Conservation (phyloP, 2,113 vertebrate genomes). For the Syngnathus floridae region DNA sequence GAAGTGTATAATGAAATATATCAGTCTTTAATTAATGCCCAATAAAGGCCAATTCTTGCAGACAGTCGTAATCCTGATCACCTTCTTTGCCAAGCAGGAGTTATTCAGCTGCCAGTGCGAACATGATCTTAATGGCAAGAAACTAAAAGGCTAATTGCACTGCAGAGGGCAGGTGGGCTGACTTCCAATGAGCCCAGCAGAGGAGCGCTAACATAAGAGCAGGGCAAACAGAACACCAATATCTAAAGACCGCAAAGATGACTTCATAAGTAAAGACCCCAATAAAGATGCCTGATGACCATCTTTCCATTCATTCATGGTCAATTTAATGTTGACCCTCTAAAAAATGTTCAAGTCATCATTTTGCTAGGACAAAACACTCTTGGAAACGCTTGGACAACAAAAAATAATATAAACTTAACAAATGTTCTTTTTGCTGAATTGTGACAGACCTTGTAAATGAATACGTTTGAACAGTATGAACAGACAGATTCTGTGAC, state of each 20-base stretch:
- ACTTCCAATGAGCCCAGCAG: background rate
- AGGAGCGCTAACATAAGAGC: background rate
- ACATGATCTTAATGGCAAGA: slow-evolving; percentile 1
- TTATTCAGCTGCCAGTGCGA: slow-evolving; percentile 15
- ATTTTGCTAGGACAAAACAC: background rate
- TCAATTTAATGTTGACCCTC: too few relatives aligned
- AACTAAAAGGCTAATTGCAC: slow-evolving; percentile 4
- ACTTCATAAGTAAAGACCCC: background rate
- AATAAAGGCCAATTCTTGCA: background rate
- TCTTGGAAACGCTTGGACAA: too few relatives aligned
- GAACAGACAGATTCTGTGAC: slow-evolving; percentile 20
- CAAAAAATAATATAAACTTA: background rate
- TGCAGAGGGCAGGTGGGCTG: background rate
- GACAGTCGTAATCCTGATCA: slow-evolving; percentile 20
- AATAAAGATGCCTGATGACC: background rate
- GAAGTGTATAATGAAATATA: slow-evolving; percentile 2
- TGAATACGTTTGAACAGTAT: background rate
- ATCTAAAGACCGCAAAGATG: background rate
- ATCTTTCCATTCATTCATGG: background rate
- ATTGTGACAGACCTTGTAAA: background rate
- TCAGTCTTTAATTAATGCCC: background rate
- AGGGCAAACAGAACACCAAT: background rate
- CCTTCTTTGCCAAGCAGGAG: slow-evolving; percentile 31
- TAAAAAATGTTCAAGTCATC: background rate
- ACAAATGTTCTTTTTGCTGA: background rate